These are phyloP conservation scores for Heliothis subflexa DNA, from an alignment of 1,140 invertebrate species.

Conservation along the genomic window DNA sequence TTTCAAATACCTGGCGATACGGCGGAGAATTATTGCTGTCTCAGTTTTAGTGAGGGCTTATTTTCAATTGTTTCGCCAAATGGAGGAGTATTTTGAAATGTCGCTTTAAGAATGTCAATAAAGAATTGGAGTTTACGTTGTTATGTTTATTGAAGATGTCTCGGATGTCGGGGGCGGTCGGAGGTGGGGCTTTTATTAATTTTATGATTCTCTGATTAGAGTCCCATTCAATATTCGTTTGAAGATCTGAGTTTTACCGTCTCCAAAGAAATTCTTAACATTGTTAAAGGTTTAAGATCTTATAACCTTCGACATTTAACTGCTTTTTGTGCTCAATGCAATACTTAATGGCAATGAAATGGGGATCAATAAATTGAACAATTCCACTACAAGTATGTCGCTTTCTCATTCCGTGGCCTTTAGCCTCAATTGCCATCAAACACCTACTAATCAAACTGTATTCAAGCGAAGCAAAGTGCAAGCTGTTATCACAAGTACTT, in stretches of 20 bases:
- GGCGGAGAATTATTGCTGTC: constrained; percentile 17
- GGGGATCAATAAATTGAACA: not conserved
- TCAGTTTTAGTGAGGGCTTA: constrained; percentile 34
- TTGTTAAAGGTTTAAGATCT: constrained; percentile 9
- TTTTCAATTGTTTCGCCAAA: constrained; percentile 34
- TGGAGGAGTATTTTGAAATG: constrained; percentile 41
- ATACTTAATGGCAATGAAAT: too few species aligned
- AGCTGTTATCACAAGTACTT: constrained; percentile 13
- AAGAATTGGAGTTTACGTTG: constrained; percentile 38
- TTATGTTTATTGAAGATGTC: constrained; percentile 46
- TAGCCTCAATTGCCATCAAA: constrained; percentile 19
- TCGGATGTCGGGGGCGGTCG: constrained; percentile 10
- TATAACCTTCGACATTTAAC: constrained; percentile 11
- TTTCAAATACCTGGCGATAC: constrained; percentile 38
- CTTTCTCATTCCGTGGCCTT: constrained; percentile 13
- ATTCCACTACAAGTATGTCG: not conserved
- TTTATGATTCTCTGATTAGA: constrained; percentile 28
- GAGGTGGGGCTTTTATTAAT: constrained; percentile 4
- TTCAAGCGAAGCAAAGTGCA: constrained; percentile 4
- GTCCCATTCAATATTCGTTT: constrained; percentile 8
- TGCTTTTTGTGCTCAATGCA: too few species aligned
- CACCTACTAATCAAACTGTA: constrained; percentile 19
- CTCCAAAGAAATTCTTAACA: not conserved
- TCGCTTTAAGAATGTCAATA: constrained; percentile 48
- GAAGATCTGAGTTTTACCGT: not conserved